Conservation (phyloP, 2,888 invertebrate genomes). For the Orthosia gracilis region DNA sequence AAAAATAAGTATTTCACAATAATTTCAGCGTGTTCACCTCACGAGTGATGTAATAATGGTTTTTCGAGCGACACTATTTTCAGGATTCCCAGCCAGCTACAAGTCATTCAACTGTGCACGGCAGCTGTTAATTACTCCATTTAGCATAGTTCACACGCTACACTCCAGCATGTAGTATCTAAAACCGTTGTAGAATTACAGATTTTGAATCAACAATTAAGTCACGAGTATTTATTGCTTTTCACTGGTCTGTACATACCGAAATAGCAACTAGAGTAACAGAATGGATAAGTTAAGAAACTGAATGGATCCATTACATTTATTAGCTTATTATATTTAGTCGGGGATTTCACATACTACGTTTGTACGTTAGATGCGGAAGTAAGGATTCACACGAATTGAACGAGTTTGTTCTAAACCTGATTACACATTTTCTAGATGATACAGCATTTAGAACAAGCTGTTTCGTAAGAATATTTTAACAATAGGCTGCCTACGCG, state of each 20-base stretch:
- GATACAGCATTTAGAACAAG: slow-evolving; percentile 17
- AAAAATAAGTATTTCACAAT: slow-evolving; percentile 67
- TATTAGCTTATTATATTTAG: slow-evolving; percentile 12
- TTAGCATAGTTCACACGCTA: slow-evolving; percentile 35
- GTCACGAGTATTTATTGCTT: slow-evolving; percentile 29
- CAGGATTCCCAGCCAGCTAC: slow-evolving; percentile 34
- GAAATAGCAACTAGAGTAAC: slow-evolving; percentile 17
- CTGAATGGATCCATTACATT: slow-evolving; percentile 31
- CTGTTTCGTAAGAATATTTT: slow-evolving; percentile 28
- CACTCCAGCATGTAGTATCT: slow-evolving; percentile 13
- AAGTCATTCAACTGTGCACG: slow-evolving; percentile 70
- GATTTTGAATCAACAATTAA: slow-evolving; percentile 35
- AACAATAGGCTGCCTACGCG: slow-evolving; percentile 35
- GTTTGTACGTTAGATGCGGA: slow-evolving; percentile 31
- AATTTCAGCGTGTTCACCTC: slow-evolving; percentile 63
- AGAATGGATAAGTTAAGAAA: too few species aligned
- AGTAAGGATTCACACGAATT: slow-evolving; percentile 19
- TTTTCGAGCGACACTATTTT: slow-evolving; percentile 42
- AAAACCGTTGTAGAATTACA: slow-evolving; percentile 25
- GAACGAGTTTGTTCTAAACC: slow-evolving; percentile 15
- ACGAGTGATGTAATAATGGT: slow-evolving; percentile 41
- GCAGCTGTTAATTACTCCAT: slow-evolving; percentile 24
- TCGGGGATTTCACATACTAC: slow-evolving; percentile 18
- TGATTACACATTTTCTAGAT: slow-evolving; percentile 4
- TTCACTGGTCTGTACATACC: slow-evolving; percentile 27